A percentile compares a stretch with the other conserved stretches of the same genome.
These are phyloP conservation scores for Stylophora pistillata DNA, from an alignment of 64 coral and sea anemone genomes.

Conservation along the genomic window DNA sequence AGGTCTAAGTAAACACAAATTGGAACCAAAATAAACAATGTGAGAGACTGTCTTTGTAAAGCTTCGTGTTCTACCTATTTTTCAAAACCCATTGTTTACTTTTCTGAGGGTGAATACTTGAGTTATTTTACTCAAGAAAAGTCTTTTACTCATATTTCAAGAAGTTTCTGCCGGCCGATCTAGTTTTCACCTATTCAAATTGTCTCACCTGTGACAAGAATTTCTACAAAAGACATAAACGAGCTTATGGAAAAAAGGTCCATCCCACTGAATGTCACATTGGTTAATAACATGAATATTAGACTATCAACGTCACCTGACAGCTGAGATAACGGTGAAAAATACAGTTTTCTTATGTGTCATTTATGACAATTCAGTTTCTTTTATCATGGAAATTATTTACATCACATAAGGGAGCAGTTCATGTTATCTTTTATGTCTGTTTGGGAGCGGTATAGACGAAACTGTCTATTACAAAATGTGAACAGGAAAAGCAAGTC, in stretches of 20 bases:
- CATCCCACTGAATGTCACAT: background rate
- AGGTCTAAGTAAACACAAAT: background rate
- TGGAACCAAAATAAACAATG: background rate
- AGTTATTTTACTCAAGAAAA: background rate
- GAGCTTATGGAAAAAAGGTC: too few species aligned
- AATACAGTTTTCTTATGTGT: background rate
- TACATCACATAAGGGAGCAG: too few species aligned
- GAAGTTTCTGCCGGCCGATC: background rate
- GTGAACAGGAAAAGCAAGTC: too few species aligned
- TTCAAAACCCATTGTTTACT: background rate
- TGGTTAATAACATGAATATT: background rate
- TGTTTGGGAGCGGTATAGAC: too few species aligned
- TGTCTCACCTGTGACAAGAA: too few species aligned
- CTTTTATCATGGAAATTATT: background rate
- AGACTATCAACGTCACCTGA: background rate
- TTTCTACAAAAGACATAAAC: background rate
- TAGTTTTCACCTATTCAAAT: too few species aligned
- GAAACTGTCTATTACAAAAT: too few species aligned
- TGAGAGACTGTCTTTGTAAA: background rate
- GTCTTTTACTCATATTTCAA: background rate
- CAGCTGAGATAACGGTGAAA: background rate
- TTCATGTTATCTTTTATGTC: too few species aligned
- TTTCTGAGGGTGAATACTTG: background rate
- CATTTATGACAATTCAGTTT: background rate
- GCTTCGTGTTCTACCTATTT: background rate